These are phyloP conservation scores for Miichthys miiuy DNA, from an alignment of 2,797 vertebrate species.

Conservation along the genomic window DNA sequence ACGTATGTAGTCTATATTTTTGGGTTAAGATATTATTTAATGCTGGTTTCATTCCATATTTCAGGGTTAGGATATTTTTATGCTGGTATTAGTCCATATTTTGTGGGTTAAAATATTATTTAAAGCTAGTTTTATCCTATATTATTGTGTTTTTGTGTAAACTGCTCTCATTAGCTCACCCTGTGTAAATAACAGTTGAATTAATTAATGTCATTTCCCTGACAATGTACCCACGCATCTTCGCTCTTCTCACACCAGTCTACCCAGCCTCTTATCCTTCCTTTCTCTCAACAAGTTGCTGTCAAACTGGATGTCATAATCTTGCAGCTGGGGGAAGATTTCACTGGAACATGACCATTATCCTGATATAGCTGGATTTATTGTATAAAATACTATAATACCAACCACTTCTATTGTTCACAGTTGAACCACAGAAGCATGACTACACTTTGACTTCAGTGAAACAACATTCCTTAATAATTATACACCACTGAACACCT, in stretches of 20 bases:
- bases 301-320: constrained; percentile 1
- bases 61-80: no score
- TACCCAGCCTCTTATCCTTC: constrained; percentile 1
- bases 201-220: neutral
- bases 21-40: neutral
- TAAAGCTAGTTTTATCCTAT: neutral
- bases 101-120: neutral
- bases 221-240: constrained; percentile 17
- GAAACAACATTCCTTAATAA: constrained; percentile 5
- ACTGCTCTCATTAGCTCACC: neutral
- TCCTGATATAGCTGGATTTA: neutral
- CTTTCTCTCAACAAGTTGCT: constrained; percentile 10
- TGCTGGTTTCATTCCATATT: neutral
- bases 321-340: constrained; percentile 11
- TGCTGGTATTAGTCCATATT: no score
- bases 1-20: no score
- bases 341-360: constrained; percentile 11
- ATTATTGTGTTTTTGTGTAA: neutral
- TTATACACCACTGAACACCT: neutral
- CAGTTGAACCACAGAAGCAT: neutral
- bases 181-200: neutral
- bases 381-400: neutral
- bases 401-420: neutral
- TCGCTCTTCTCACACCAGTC: neutral
- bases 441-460: neutral